Conservation (phyloP, 2,888 invertebrate species). For the Drosophila algonquin region DNA sequence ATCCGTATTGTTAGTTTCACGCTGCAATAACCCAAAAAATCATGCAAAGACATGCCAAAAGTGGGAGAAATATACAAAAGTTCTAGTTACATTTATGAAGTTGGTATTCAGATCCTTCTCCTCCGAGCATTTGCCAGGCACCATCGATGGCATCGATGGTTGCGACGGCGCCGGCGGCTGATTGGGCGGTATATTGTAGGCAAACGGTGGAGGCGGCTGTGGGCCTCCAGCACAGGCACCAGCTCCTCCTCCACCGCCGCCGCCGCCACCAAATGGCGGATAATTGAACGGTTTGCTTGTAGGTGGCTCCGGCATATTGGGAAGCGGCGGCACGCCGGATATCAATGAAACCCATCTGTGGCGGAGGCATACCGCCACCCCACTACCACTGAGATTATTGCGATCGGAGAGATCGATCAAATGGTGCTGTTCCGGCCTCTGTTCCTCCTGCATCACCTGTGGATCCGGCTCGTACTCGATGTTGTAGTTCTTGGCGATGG, state of each 20-base stretch:
- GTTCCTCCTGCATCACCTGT: conserved; percentile 92
- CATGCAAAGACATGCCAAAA: conserved; percentile 65
- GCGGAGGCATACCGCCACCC: conserved; percentile 85
- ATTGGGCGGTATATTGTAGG: conserved; percentile 85
- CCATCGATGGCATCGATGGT: conserved; percentile 78
- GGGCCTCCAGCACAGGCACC: conserved; percentile 56
- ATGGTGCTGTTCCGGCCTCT: conserved; percentile 85
- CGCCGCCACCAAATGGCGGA: conserved; percentile 84
- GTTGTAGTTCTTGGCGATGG: conserved; percentile 98
- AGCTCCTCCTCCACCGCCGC: conserved; percentile 79
- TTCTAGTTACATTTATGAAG: conserved; percentile 84
- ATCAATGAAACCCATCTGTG: conserved; percentile 92
- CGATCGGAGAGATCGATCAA: conserved; percentile 88
- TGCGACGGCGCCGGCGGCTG: conserved; percentile 40
- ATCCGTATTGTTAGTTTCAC: conserved; percentile 87
- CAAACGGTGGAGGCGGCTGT: conserved; percentile 74
- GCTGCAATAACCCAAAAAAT: conserved; percentile 83
- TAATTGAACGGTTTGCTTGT: conserved; percentile 88
- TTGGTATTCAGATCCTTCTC: conserved; percentile 87
- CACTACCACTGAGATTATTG: conserved; percentile 86
- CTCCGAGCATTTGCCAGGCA: conserved; percentile 79
- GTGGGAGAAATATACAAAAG: neutral
- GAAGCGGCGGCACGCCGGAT: conserved; percentile 89
- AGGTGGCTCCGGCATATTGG: conserved; percentile 85
- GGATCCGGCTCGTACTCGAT: conserved; percentile 98